Evolutionary conservation across 92 coral and sea anemone species (phyloP).

Genomic region (Parazoanthus swiftii): DNA sequence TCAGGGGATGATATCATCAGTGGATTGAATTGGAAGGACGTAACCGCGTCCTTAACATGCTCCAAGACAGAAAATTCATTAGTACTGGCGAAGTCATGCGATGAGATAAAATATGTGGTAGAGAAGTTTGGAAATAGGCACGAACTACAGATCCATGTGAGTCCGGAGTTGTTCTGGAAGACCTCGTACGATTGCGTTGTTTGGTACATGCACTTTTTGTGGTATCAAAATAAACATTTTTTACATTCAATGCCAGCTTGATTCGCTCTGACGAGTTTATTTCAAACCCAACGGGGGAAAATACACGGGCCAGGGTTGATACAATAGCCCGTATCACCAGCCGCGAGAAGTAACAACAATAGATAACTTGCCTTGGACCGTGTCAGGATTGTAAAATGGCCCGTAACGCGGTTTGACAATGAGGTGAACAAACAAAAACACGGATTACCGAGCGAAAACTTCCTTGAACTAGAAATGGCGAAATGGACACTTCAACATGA

Average conservation of each 20-base stretch:
- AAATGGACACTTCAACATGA: neutral
- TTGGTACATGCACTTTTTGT: constrained; percentile 1
- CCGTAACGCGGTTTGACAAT: constrained; percentile 3
- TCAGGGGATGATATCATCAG: neutral
- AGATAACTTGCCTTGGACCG: constrained; percentile 6
- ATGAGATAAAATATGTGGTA: neutral
- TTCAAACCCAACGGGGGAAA: neutral
- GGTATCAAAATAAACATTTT: neutral
- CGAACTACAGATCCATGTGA: constrained; percentile 42
- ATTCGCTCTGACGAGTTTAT: neutral
- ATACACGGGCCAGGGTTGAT: constrained; percentile 3
- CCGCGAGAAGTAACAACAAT: neutral
- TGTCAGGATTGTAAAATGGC: neutral
- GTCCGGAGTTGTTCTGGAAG: constrained; percentile 26
- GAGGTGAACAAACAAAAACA: neutral
- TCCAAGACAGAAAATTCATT: constrained; percentile 16
- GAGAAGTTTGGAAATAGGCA: constrained; percentile 50
- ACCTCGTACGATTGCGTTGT: constrained; percentile 16
- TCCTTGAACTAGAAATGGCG: neutral
- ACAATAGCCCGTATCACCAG: constrained; percentile 10
- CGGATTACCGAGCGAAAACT: constrained; percentile 1
- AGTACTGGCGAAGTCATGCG: neutral
- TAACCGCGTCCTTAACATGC: neutral
- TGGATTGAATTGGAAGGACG: constrained; percentile 5
- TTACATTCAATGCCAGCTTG: neutral